Evolutionary conservation across 2,797 vertebrate species (phyloP).

Genomic region (Sebastes steindachneri): DNA sequence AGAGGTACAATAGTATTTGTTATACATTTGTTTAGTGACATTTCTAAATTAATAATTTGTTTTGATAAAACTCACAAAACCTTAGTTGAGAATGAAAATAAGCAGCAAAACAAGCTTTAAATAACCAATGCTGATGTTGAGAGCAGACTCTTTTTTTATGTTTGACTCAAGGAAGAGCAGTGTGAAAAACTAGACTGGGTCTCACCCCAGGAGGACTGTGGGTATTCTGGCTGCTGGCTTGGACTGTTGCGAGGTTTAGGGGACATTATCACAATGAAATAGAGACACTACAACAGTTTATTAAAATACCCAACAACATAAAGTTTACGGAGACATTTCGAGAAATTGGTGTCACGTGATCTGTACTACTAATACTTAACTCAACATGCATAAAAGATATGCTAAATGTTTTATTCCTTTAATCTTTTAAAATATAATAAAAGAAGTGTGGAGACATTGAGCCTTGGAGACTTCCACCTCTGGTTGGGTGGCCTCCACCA

Average conservation of each 20-base stretch:
- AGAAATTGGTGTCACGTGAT: background rate
- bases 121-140: background rate
- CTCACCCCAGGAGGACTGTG: slow-evolving; percentile 32
- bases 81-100: background rate
- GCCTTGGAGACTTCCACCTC: slow-evolving; percentile 29
- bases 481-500: slow-evolving; percentile 33
- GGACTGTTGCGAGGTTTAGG: background rate
- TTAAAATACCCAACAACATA: background rate
- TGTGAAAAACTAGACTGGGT: slow-evolving; percentile 41
- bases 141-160: background rate
- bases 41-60: background rate
- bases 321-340: background rate
- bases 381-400: background rate
- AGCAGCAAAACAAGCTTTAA: background rate
- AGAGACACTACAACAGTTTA: background rate
- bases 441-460: background rate
- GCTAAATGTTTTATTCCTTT: background rate
- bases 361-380: background rate
- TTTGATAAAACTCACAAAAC: background rate
- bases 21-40: background rate
- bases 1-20: background rate
- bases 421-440: background rate
- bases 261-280: background rate
- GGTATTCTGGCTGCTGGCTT: slow-evolving; percentile 17
- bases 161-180: slow-evolving; percentile 15